Evolutionary conservation across 2,888 invertebrate species (phyloP).

Genomic region (Asteroscopus sphinx): DNA sequence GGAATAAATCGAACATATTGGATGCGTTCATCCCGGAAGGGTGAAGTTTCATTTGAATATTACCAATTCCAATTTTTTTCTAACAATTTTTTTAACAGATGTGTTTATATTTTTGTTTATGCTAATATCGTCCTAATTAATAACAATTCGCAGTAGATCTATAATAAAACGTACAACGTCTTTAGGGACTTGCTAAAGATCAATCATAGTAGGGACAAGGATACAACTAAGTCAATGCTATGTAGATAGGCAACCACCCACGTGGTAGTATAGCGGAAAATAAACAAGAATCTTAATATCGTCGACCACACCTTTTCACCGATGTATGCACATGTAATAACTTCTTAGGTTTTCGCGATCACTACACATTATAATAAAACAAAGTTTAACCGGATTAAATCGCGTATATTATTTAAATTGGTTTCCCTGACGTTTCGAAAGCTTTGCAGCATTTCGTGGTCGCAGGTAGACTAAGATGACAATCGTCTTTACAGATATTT

Average conservation of each 20-base stretch:
- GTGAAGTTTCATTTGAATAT: constrained; percentile 25
- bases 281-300: constrained; percentile 33
- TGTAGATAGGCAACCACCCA: constrained; percentile 38
- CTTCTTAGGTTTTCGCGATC: too few species aligned
- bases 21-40: constrained; percentile 28
- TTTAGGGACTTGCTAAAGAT: constrained; percentile 28
- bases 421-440: too few species aligned
- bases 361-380: too few species aligned
- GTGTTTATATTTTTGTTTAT: too few species aligned
- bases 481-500: too few species aligned
- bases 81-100: neutral
- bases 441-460: too few species aligned
- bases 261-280: constrained; percentile 24
- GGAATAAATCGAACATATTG: constrained; percentile 18
- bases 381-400: too few species aligned
- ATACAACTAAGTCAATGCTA: constrained; percentile 40
- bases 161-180: neutral
- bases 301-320: constrained; percentile 28
- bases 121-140: neutral
- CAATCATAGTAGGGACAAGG: constrained; percentile 40
- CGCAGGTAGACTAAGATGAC: too few species aligned
- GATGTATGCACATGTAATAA: constrained; percentile 27
- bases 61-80: too few species aligned
- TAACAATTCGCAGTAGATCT: neutral
- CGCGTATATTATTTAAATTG: too few species aligned